phyloP scores from a whole-genome alignment of 2,888 invertebrate species.

The Micropterix aruncella region DNA sequence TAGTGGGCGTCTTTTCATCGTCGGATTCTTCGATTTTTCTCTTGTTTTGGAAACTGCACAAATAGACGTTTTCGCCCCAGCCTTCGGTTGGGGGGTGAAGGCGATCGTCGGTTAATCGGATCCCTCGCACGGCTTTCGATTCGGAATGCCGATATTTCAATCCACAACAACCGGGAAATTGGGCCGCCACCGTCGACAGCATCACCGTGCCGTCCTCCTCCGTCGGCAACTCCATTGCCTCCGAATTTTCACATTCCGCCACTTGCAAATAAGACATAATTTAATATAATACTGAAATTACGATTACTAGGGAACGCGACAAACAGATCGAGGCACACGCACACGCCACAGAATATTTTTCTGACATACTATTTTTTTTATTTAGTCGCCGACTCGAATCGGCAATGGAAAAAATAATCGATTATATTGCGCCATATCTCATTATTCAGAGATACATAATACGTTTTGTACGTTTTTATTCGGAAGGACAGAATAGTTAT shows the following conservation, averaged over 20 bases:
- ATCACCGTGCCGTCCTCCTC: conserved; percentile 91
- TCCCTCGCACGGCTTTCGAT: conserved; percentile 77
- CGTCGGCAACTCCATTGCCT: conserved; percentile 91
- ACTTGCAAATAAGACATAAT: conserved; percentile 60
- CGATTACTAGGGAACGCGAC: too few relatives aligned
- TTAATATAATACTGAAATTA: too few relatives aligned
- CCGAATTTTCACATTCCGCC: conserved; percentile 94
- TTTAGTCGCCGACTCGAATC: too few relatives aligned
- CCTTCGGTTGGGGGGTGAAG: conserved; percentile 80
- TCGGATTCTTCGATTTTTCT: conserved; percentile 86
- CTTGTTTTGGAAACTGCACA: conserved; percentile 85
- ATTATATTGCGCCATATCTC: too few relatives aligned
- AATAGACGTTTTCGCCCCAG: conserved; percentile 71
- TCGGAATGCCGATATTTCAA: conserved; percentile 94
- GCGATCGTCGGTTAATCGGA: conserved; percentile 81
- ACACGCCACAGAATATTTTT: too few relatives aligned
- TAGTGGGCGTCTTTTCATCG: conserved; percentile 69
- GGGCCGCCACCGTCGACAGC: conserved; percentile 86
- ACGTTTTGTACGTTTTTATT: too few relatives aligned
- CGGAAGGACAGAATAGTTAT: too few relatives aligned
- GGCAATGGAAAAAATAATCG: too few relatives aligned
- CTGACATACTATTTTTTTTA: too few relatives aligned
- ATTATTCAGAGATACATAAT: too few relatives aligned
- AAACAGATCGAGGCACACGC: too few relatives aligned
- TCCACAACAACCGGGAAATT: conserved; percentile 93